phyloP scores from a whole-genome alignment of 2,113 vertebrate species.

The Tor tambroides region DNA sequence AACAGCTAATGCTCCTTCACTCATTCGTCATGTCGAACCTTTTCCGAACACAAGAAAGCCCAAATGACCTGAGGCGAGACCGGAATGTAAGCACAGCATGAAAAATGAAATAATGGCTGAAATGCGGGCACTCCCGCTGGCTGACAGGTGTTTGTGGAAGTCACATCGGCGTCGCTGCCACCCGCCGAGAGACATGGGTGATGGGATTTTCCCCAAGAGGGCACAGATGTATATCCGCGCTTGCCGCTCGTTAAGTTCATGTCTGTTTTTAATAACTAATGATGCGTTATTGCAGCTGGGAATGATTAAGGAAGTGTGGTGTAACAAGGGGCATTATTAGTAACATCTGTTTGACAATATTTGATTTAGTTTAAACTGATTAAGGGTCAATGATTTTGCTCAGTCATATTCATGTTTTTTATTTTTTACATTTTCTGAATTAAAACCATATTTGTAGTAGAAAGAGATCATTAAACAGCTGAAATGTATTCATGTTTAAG shows the following conservation, averaged over 20 bases:
- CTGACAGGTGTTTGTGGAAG: constrained; percentile 68
- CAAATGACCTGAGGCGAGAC: constrained; percentile 63
- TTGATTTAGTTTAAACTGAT: not conserved
- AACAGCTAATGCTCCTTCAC: constrained; percentile 59
- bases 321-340: constrained; percentile 8
- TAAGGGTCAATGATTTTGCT: not conserved
- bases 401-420: no score
- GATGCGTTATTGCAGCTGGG: not conserved
- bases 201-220: not conserved
- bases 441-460: no score
- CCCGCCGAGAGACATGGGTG: constrained; percentile 49
- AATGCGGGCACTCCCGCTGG: constrained; percentile 62
- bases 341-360: not conserved
- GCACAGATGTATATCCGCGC: not conserved
- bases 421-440: no score
- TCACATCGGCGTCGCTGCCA: constrained; percentile 43
- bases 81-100: constrained; percentile 68
- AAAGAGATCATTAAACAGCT: no score
- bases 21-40: constrained; percentile 63
- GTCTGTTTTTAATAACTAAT: not conserved
- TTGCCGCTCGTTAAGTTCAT: no score
- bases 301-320: not conserved
- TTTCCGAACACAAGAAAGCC: constrained; percentile 31
- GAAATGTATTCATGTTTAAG: no score
- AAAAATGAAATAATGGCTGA: constrained; percentile 76